Base-by-base conservation (phyloP, 2,888 invertebrate species). In the Cataglyphis rosenhaueri region DNA sequence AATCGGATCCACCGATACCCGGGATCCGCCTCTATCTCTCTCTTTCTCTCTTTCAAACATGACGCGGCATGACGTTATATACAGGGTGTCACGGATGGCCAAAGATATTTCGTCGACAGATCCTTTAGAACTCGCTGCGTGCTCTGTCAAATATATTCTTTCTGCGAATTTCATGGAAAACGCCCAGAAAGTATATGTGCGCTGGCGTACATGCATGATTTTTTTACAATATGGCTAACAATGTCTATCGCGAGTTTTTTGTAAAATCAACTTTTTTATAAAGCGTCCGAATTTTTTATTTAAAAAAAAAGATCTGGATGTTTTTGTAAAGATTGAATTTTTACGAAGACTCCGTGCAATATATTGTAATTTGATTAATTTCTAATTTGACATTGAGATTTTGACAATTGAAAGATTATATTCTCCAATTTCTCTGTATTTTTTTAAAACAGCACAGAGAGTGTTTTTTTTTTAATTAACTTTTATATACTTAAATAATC, bases 31-130 rank as follows among this genome's bases (percentile, higher is more conserved):
- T 75, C 62, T 48, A 12, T 35, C 35, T 66, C 12, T 76, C 52
- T 12, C 64, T 64, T 4, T 38, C 10, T 64, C 41, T 41, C 64
- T 38, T 10, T 64, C 18, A 38, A 52, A 55, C 41, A 18, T 66
- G 38, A 66, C 25, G 18, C 25, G 48, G 25, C 66, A 38, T 52
- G 8, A 5, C 55, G 38, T 68, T 55, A 55, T 52, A n/a, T 66
- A 68, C 55, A 25, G 38, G 18, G 25, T 55, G 55, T 76, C 55
- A 25, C 29, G 21, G 62, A 66, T 61, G 25, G 15, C 1, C 8
- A 66, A 66, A n/a, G 38, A 65, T 75, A 75, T 64, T 29, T 65
- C 32, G 15, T 25, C n/a, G 66, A 4, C 65, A 25, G 44, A 75
- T 52, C 25, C 18, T 3, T 29, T 38, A n/a, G n/a, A 52, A n/a